phyloP scores from a whole-genome alignment of 2,888 invertebrate species.

The Epiblema foenella region DNA sequence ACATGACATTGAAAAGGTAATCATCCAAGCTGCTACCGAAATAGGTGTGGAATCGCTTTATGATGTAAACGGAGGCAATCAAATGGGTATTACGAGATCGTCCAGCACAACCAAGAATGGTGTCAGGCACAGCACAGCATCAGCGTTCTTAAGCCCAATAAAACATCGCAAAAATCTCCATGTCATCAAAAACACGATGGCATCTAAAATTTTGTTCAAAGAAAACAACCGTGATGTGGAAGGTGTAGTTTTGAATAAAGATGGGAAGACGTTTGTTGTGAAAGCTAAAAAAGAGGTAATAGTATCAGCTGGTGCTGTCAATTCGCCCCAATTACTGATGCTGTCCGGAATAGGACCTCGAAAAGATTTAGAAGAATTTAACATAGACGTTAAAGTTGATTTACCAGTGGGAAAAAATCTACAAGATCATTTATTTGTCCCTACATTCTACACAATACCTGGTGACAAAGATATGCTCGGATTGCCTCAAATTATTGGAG shows the following conservation, averaged over 20 bases:
- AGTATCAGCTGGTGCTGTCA: constrained; percentile 78
- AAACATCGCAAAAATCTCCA: constrained; percentile 73
- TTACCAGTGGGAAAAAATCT: constrained; percentile 81
- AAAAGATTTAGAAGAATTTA: constrained; percentile 65
- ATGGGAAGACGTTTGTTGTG: constrained; percentile 64
- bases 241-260: constrained; percentile 69
- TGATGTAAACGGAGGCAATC: constrained; percentile 73
- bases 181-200: constrained; percentile 80
- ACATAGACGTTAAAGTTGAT: constrained; percentile 71
- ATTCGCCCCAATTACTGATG: constrained; percentile 81
- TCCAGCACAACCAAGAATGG: constrained; percentile 78
- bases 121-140: constrained; percentile 78
- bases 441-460: constrained; percentile 64
- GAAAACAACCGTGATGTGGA: constrained; percentile 70
- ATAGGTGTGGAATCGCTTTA: constrained; percentile 69
- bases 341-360: constrained; percentile 82
- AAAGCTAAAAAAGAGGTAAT: constrained; percentile 79
- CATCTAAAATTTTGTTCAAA: constrained; percentile 81
- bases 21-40: constrained; percentile 71
- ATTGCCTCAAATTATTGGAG: constrained; percentile 57
- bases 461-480: constrained; percentile 56
- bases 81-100: constrained; percentile 77
- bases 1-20: constrained; percentile 57
- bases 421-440: constrained; percentile 80
- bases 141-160: constrained; percentile 76